Percentiles rank a stretch among this genome's conserved stretches.
phyloP scores from a whole-genome alignment of 2,797 vertebrate genomes.

The Coregonus ussuriensis region DNA sequence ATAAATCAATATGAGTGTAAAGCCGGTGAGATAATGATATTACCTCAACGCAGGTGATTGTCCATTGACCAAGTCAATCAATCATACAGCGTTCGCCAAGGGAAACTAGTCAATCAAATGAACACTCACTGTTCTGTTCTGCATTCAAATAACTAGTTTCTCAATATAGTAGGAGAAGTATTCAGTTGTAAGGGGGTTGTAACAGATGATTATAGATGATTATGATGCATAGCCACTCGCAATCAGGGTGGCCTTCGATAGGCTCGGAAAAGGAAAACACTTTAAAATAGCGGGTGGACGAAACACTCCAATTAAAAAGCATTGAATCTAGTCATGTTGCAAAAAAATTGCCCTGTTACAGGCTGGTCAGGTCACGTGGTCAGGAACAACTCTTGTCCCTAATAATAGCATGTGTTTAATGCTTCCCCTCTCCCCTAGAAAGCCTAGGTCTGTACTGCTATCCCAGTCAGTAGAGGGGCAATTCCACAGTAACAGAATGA shows the following conservation, averaged over 20 bases:
- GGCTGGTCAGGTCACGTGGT: not conserved
- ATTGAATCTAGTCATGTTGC: not conserved
- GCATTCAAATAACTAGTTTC: conserved; percentile 10
- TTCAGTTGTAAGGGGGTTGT: not conserved
- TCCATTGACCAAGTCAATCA: conserved; percentile 46
- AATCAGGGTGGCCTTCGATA: not conserved
- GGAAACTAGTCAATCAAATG: conserved; percentile 52
- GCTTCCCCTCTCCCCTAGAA: not conserved
- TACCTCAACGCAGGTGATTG: conserved; percentile 38
- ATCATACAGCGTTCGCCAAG: conserved; percentile 31
- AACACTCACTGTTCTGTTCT: conserved; percentile 13
- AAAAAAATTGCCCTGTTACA: not conserved
- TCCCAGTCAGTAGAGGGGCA: too few species aligned
- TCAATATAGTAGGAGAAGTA: not conserved
- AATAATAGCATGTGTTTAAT: not conserved
- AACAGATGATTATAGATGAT: not conserved
- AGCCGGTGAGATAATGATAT: conserved; percentile 49
- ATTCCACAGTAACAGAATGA: too few species aligned
- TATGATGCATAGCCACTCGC: not conserved
- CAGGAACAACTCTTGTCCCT: not conserved
- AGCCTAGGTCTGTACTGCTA: not conserved
- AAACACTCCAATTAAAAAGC: not conserved
- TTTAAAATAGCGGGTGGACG: too few species aligned
- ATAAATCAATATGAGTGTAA: conserved; percentile 35
- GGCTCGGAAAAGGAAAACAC: not conserved